phyloP scores from a whole-genome alignment of 64 coral and sea anemone species.

The Dendronephthya gigantea region DNA sequence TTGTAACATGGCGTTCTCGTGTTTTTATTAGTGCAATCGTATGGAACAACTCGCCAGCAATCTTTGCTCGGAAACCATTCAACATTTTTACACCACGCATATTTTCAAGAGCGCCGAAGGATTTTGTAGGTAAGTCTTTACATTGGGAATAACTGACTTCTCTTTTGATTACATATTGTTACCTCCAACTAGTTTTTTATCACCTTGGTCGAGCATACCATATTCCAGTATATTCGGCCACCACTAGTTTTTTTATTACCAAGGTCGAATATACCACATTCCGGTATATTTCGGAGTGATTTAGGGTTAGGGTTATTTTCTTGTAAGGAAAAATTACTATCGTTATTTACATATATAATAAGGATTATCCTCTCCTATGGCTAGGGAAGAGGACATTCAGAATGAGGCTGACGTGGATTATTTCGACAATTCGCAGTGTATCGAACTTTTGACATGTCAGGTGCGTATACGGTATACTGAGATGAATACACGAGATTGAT shows the following conservation, averaged over 20 bases:
- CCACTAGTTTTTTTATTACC: too few species aligned
- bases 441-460: constrained; percentile 72
- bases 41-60: constrained; percentile 81
- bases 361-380: neutral
- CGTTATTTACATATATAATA: too few species aligned
- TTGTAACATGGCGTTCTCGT: neutral
- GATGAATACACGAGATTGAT: too few species aligned
- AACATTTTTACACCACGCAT: constrained; percentile 93
- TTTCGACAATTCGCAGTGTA: too few species aligned
- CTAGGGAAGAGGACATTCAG: constrained; percentile 52
- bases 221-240: too few species aligned
- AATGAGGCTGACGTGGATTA: constrained; percentile 44
- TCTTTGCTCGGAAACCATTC: constrained; percentile 87
- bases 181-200: too few species aligned
- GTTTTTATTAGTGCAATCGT: constrained; percentile 46
- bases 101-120: constrained; percentile 84
- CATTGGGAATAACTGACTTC: neutral
- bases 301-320: too few species aligned
- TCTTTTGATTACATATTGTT: neutral
- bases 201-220: too few species aligned
- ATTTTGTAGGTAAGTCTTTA: constrained; percentile 41
- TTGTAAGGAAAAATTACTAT: too few species aligned
- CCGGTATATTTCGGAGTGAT: too few species aligned
- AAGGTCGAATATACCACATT: too few species aligned
- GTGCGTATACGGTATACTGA: constrained; percentile 68